Base-by-base conservation (phyloP, 1,140 invertebrate genomes). In the Dryas iulia region DNA sequence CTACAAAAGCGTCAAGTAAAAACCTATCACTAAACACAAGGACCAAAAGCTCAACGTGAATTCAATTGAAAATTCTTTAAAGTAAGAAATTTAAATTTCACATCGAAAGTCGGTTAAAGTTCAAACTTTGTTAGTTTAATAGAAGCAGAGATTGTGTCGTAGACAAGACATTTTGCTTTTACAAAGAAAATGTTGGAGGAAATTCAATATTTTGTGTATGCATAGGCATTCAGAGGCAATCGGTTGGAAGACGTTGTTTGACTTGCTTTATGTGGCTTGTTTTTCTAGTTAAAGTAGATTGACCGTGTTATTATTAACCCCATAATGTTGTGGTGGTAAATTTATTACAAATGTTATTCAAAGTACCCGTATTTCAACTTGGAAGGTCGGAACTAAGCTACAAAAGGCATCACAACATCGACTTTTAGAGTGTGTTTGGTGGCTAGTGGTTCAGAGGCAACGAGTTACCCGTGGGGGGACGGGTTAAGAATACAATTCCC, bases 161-260 rank as follows among this genome's bases (percentile, higher is more conserved):
- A 30, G 28, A 28, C 60, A 12, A 14, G 63, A 39, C 21, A 30
- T 69, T 25, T 61, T 59, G n/a, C n/a, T 64, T 53, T 18, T 57
- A 66, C 39, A 53, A 59, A 56, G 57, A 64, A 59, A 54, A 66
- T 59, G 67, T 69, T 69, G 28, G 59, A 56, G 71, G 24, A 72
- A 72, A 72, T 72, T 72, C 71, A 72, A 72, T 73, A 73, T 69
- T 66, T 69, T 69, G 62, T 73, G 62, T 69, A 73, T 73, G 66
- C 66, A 66, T 69, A 66, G 66, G 52, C 59, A 69, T 65, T 73
- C 52, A 58, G 58, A 25, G 52, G 26, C 58, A 54, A 57, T 65
- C 62, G 71, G 24, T 23, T 39, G 67, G 28, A 11, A 69, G 59
- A 68, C 30, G 18, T 30, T 57, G 47, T 69, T 73, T 47, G 39